Evolutionary conservation across 2,888 invertebrate genomes (phyloP), one percentile per base, ranked within the genome.

Genomic region (Lymantria dispar): DNA sequence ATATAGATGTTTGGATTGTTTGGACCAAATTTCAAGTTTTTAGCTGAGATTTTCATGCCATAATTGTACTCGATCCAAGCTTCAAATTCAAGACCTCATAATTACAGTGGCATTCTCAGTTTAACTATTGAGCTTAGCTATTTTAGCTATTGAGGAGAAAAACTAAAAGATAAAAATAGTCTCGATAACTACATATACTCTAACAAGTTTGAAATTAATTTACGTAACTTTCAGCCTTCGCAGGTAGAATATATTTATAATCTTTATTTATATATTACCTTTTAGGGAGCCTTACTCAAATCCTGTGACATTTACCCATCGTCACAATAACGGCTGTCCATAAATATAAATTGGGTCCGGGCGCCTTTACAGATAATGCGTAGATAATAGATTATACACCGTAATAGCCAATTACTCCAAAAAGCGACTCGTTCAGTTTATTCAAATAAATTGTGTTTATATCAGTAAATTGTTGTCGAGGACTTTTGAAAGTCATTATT

Each of bases 391-490:
- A 63, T 22, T 57, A 62, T 56, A 42, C 38, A 43, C 45, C 52
- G 48, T 48, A 59, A 51, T 58, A 55, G 47, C 46, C 54, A 40
- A 46, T 58, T 58, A 54, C 51, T 49, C 55, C 52, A 48, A 42
- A 44, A 33, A 50, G 8, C 43, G 51, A 11, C 49, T 53, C 47
- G 55, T 61, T 48, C 56, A 59, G 66, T 63, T 59, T 63, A 61
- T 57, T 50, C 44, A 48, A 54, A 54, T 54, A 60, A 53, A 63
- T 65, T 33, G 33, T 33, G 33, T 33, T 10, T 8, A 2, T 33
- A 10, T 33, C 33, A 22, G 22, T 5, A 22, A 22, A 22, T 10
- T 33, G 33, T 8, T 10, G 33, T 33, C 8, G 33, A 33, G 9
- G 10, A 33, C 38, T 38, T 38, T 38, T 38, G n/a, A 22, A 22